phyloP scores from a whole-genome alignment of 2,888 invertebrate species.

The Pristionchus japonicus region DNA sequence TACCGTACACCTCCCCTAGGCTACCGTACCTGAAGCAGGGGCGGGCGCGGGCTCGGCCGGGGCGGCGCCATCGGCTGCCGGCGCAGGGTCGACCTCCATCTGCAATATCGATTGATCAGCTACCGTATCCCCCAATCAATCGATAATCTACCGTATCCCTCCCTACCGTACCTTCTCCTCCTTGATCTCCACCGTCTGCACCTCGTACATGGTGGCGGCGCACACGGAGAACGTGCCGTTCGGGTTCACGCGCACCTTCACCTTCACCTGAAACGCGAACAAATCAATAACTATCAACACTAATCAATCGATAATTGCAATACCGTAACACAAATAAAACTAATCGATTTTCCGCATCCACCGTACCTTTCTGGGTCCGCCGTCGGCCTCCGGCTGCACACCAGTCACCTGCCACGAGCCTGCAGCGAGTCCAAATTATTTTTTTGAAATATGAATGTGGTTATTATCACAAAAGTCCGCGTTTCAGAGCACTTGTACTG shows the following conservation, averaged over 20 bases:
- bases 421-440: slow-evolving; percentile 59
- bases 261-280: slow-evolving; percentile 79
- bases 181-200: slow-evolving; percentile 66
- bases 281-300: neutral
- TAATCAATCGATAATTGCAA: neutral
- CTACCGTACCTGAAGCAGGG: slow-evolving; percentile 61
- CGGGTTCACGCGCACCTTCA: slow-evolving; percentile 93
- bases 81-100: slow-evolving; percentile 44
- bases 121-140: neutral
- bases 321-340: neutral
- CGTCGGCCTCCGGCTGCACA: slow-evolving; percentile 87
- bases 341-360: neutral
- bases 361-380: slow-evolving; percentile 84
- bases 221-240: slow-evolving; percentile 92
- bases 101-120: neutral
- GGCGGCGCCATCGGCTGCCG: slow-evolving; percentile 36
- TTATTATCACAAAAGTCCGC: too few species aligned
- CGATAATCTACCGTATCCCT: neutral
- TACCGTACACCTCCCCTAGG: slow-evolving; percentile 75
- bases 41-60: slow-evolving; percentile 51
- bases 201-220: slow-evolving; percentile 84
- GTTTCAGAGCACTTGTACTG: too few species aligned
- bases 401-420: slow-evolving; percentile 77
- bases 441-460: neutral
- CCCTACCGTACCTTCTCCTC: slow-evolving; percentile 51